Conservation (phyloP, 64 coral and sea anemone genomes). For the Porites lutea region DNA sequence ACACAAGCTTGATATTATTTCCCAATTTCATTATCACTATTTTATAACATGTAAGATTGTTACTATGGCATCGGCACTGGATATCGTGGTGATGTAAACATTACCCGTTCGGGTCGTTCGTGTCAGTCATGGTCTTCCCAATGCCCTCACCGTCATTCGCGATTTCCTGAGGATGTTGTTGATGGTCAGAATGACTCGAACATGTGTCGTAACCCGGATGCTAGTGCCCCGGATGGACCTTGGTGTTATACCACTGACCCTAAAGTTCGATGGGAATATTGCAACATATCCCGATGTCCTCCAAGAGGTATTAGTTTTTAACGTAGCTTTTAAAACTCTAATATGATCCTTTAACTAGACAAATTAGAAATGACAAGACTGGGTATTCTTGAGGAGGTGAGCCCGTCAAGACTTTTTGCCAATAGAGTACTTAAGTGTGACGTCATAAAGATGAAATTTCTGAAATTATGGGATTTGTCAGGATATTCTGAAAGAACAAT, state of each 20-base stretch:
- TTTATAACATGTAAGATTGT: constrained; percentile 27
- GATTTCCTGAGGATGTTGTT: neutral
- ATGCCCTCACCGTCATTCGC: constrained; percentile 61
- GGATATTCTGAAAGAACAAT: too few relatives aligned
- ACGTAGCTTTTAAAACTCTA: neutral
- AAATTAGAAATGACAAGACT: too few relatives aligned
- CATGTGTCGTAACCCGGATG: constrained; percentile 42
- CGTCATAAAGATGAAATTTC: too few relatives aligned
- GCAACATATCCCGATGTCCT: constrained; percentile 30
- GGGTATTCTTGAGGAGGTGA: too few relatives aligned
- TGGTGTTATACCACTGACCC: constrained; percentile 62
- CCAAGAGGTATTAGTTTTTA: constrained; percentile 17
- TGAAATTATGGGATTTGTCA: too few relatives aligned
- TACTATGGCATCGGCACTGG: constrained; percentile 61
- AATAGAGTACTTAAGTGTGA: too few relatives aligned
- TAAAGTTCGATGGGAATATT: constrained; percentile 55
- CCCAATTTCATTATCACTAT: too few relatives aligned
- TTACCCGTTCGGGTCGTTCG: constrained; percentile 31
- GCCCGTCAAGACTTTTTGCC: too few relatives aligned
- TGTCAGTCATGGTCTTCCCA: constrained; percentile 59
- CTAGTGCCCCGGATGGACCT: constrained; percentile 44
- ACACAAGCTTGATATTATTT: too few relatives aligned
- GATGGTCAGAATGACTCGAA: constrained; percentile 13
- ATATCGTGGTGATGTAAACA: constrained; percentile 57
- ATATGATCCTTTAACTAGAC: too few relatives aligned